Evolutionary conservation across 2,797 vertebrate genomes (phyloP), one percentile per base, ranked within the genome.

Genomic region (Limnodromus scolopaceus): DNA sequence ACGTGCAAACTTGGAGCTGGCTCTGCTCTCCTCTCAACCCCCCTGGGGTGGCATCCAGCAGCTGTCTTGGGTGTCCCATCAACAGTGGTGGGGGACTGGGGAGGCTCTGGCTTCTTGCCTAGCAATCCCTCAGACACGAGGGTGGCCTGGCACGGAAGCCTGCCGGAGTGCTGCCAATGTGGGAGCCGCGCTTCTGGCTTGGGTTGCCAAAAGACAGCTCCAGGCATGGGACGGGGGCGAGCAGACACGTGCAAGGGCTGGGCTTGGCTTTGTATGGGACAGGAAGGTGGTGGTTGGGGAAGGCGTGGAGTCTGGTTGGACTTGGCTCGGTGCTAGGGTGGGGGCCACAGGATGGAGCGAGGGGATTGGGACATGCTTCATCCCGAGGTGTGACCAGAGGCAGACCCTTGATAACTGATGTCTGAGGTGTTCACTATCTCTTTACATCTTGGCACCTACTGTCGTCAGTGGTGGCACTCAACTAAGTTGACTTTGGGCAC

Each of bases 281-380:
- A 48, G 80, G 17, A 48, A 51, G n/a, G 27, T 19, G 28, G 15
- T 4, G 2, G 49, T 18, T 24, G 48, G 34, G 23, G 30, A 71
- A 75, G 65, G 13, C 19, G 16, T 2, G 27, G 39, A 34, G 24
- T 43, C 69, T 89, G 41, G 18, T 8, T 69, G 39, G 24, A 25
- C 30, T 61, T 83, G 39, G 24, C n/a, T 68, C 0, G 1, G 7
- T 38, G 20, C n/a, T 58, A 51, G 39, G 25, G 17, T 71, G 38
- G 12, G 34, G 45, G 32, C 18, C 34, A 49, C 2, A 4, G 54
- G 25, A 20, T 9, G 19, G 53, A 89, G 15, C 0, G 3, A 78
- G 34, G 1, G 6, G 12, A 13, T 0, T 0, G 0, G 53, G 65
- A 55, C 9, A 4, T 13, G 30, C 6, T 78, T 66, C 3, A 1